Evolutionary conservation across 2,797 vertebrate genomes (phyloP), one percentile per base, ranked within the genome.

Genomic region (Distichodus sexfasciatus): DNA sequence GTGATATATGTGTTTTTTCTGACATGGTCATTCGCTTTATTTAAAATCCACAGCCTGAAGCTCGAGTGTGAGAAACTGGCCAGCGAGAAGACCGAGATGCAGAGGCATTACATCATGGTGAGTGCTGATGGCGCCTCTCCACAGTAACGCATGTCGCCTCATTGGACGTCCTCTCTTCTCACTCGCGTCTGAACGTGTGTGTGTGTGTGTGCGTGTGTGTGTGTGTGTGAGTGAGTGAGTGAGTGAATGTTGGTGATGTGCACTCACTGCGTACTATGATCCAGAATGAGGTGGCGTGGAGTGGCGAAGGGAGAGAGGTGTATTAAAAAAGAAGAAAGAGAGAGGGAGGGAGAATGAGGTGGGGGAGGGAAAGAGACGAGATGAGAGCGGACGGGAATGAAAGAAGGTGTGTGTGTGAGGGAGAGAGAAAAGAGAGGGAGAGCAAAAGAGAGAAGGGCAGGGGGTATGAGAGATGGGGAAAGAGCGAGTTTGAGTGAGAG

Each of bases 31-130:
- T 50, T 48, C 1, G 36, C 44, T 64, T 7, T 46, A 23, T 17
- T 24, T 64, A 58, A 26, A 29, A 47, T 46, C 5, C 47, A 4
- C 82, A 93, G 92, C 76, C 85, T 94, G 82, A 93, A 93, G 81
- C 81, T 93, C 83, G 92, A 93, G 66, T 92, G 92, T 4, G 92
- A 94, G 85, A 93, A 94, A 72, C 77, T 94, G 82, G 86, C 88
- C 59, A 92, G 90, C 0, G 92, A 94, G 81, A 94, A 92, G 88
- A 94, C 91, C 0, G 92, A 94, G 76, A 93, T 94, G 92, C 92
- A 93, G 75, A 78, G 92, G 6, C 92, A 92, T 76, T 93, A 92
- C 75, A 90, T 93, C 77, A 93, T 93, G 92, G 86, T 89, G 72
- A 83, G 87, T 74, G 26, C 43, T 31, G 29, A 24, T n/a, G n/a